Evolutionary conservation across 2,113 vertebrate genomes (phyloP).

Genomic region (Oostethus manadensis): DNA sequence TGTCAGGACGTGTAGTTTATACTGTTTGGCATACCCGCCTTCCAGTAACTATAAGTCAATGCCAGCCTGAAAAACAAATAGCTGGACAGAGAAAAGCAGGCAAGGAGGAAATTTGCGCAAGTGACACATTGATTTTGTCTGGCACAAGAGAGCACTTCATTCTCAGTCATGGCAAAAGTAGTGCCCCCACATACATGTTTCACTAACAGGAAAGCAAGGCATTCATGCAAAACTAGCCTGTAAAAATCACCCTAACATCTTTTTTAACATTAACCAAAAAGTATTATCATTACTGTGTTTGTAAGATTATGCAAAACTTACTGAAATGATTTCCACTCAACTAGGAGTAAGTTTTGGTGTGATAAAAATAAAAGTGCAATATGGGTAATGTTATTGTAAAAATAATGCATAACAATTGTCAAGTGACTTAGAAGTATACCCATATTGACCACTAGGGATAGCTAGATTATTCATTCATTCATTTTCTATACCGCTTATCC

Average conservation of each 20-base stretch:
- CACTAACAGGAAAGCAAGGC: conserved; percentile 63
- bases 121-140: conserved; percentile 75
- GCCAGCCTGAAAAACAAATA: conserved; percentile 71
- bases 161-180: conserved; percentile 60
- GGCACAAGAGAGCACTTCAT: conserved; percentile 71
- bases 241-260: conserved; percentile 55
- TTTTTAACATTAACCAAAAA: conserved; percentile 42
- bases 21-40: conserved; percentile 55
- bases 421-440: too few relatives aligned
- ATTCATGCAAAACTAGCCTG: conserved; percentile 60
- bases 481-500: too few relatives aligned
- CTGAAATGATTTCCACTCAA: not conserved
- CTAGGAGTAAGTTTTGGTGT: not conserved
- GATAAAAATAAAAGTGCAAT: not conserved
- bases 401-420: too few relatives aligned
- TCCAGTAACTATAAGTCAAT: conserved; percentile 56
- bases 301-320: not conserved
- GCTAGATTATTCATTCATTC: too few relatives aligned
- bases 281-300: not conserved
- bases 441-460: too few relatives aligned
- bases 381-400: not conserved
- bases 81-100: conserved; percentile 45
- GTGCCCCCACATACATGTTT: conserved; percentile 56
- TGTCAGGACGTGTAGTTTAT: conserved; percentile 64
- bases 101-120: conserved; percentile 65